Evolutionary conservation across 2,888 invertebrate genomes (phyloP), one percentile per base, ranked within the genome.

Genomic region (Drosophila diplacantha): DNA sequence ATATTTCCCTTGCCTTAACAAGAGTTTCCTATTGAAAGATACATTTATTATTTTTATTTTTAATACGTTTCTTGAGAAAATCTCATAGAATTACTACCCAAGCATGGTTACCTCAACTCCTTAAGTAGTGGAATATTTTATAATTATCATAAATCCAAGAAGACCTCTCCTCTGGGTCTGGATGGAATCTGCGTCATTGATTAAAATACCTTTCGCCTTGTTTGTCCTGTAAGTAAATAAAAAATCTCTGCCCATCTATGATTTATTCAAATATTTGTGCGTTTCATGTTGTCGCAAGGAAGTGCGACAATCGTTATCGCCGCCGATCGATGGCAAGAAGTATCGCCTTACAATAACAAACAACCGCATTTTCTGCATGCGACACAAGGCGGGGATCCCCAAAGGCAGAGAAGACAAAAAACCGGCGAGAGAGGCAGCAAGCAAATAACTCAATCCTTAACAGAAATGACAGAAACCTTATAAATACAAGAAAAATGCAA

Each of bases 391-490:
- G 41, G 50, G 54, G 53, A 69, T 69, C 57, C 75, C 78, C 75
- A 60, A 74, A 61, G 75, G 75, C 69, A 20, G 12, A 9, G 56
- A 14, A 14, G n/a, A 16, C 12, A n/a, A 53, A 52, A 32, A 18
- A 38, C 59, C 34, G 5, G 46, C 18, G 26, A 53, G 47, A 11
- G 38, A 31, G 46, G 56, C 59, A 72, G 59, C 62, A 74, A 74
- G 77, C 81, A 80, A 78, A 78, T 78, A 78, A 78, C 78, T 78
- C 78, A 78, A 78, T 82, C 83, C 78, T 82, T 78, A 78, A 82
- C 81, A 69, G 81, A 74, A 77, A 69, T 77, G 78, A 74, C 83
- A 74, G 78, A 78, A 78, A 80, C 78, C 78, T 78, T 78, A 82
- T 82, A 78, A 78, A 82, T 82, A 71, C 83, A 82, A 73, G 68